Conservation (phyloP, 2,888 invertebrate genomes). For the Thymelicus sylvestris region DNA sequence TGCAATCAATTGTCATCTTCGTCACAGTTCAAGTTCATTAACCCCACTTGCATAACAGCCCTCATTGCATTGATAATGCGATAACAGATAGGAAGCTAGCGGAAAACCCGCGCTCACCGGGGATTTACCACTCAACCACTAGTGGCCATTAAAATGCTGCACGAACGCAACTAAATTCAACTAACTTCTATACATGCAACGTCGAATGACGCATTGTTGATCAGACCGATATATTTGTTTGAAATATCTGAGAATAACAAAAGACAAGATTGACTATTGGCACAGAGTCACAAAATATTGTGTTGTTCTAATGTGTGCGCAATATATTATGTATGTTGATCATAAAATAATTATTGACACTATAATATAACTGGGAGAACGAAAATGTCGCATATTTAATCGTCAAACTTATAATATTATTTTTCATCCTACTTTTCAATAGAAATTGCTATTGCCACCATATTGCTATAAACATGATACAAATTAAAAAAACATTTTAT, state of each 20-base stretch:
- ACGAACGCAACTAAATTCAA: too few relatives aligned
- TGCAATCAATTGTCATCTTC: slow-evolving; percentile 18
- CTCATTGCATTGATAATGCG: slow-evolving; percentile 27
- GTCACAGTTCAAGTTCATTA: slow-evolving; percentile 25
- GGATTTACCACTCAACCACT: slow-evolving; percentile 26
- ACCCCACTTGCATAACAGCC: slow-evolving; percentile 31
- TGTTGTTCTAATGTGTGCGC: too few relatives aligned
- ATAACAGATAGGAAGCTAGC: slow-evolving; percentile 34
- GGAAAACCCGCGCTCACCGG: slow-evolving; percentile 31
- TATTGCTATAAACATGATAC: too few relatives aligned
- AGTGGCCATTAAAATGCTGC: slow-evolving; percentile 27
- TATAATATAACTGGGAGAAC: too few relatives aligned
- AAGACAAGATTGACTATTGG: background rate
- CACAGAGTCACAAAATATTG: too few relatives aligned
- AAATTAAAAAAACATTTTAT: too few relatives aligned
- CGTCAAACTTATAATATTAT: too few relatives aligned
- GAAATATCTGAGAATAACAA: slow-evolving; percentile 2
- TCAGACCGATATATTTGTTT: background rate
- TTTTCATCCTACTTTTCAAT: too few relatives aligned
- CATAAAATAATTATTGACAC: too few relatives aligned
- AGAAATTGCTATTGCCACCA: too few relatives aligned
- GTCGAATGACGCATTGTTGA: slow-evolving; percentile 13
- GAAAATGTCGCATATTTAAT: too few relatives aligned
- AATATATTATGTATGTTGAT: too few relatives aligned
- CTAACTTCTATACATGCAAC: background rate